These are phyloP conservation scores for Ormia ochracea DNA, from an alignment of 2,888 invertebrate species.

Conservation along the genomic window DNA sequence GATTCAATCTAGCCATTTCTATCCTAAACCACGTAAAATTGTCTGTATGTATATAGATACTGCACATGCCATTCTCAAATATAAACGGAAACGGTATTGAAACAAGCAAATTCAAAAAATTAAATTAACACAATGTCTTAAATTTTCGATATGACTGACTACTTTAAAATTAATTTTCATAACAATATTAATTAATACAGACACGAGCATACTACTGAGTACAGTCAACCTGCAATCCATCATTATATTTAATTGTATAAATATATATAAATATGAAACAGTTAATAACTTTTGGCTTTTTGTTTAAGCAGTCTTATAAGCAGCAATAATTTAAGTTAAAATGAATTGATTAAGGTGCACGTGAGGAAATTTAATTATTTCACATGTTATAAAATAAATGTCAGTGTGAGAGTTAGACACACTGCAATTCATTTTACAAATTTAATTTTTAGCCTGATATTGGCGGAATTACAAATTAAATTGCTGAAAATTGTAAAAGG, in stretches of 20 bases:
- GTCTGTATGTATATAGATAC: background rate
- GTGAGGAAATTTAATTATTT: constrained; percentile 28
- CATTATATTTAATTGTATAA: background rate
- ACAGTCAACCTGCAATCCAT: constrained; percentile 25
- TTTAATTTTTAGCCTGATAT: too few species aligned
- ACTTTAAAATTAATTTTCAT: constrained; percentile 15
- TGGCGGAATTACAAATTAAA: too few species aligned
- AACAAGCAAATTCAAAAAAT: background rate
- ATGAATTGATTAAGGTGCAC: background rate
- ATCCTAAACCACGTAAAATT: too few species aligned
- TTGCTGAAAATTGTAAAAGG: too few species aligned
- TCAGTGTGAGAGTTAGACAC: too few species aligned
- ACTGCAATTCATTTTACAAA: too few species aligned
- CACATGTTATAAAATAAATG: constrained; percentile 23
- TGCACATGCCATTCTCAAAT: background rate
- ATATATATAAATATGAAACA: background rate
- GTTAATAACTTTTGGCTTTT: constrained; percentile 12
- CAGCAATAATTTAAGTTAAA: background rate
- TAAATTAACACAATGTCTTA: constrained; percentile 4
- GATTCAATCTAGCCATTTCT: too few species aligned
- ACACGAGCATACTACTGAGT: background rate
- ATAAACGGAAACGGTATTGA: background rate
- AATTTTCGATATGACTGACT: constrained; percentile 8
- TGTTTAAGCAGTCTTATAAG: background rate
- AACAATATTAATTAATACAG: background rate